Conservation (phyloP, 2,888 invertebrate species). For the Allacma fusca region DNA sequence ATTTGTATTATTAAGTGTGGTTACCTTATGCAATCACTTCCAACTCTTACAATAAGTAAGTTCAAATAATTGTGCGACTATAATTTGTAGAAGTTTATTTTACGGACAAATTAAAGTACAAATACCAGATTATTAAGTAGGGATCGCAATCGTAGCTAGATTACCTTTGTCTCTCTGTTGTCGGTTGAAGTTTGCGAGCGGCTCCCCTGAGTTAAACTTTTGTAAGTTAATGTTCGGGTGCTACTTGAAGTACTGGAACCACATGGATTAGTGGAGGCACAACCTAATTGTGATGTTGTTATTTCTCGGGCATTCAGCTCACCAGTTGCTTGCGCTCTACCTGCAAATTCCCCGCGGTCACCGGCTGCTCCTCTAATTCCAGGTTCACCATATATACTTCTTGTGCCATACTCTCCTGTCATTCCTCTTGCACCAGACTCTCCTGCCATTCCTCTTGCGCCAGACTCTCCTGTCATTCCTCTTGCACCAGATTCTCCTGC, state of each 20-base stretch:
- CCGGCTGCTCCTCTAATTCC: not conserved
- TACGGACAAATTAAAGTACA: too few species aligned
- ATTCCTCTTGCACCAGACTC: not conserved
- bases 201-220: not conserved
- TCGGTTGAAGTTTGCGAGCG: not conserved
- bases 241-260: not conserved
- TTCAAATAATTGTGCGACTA: too few species aligned
- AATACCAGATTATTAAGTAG: too few species aligned
- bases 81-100: too few species aligned
- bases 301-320: too few species aligned
- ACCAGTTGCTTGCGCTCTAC: too few species aligned
- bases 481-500: constrained; percentile 9
- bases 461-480: not conserved
- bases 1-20: too few species aligned
- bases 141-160: too few species aligned
- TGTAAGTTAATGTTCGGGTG: not conserved
- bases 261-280: not conserved
- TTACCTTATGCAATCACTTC: too few species aligned
- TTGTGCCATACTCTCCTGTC: not conserved
- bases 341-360: too few species aligned
- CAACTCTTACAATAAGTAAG: too few species aligned
- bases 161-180: not conserved
- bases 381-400: not conserved
- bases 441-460: not conserved
- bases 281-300: not conserved